A percentile compares a stretch with the other conserved stretches of the same genome.
Evolutionary conservation across 2,888 invertebrate genomes (phyloP).

Genomic region (Rhopalosiphum nymphaeae): DNA sequence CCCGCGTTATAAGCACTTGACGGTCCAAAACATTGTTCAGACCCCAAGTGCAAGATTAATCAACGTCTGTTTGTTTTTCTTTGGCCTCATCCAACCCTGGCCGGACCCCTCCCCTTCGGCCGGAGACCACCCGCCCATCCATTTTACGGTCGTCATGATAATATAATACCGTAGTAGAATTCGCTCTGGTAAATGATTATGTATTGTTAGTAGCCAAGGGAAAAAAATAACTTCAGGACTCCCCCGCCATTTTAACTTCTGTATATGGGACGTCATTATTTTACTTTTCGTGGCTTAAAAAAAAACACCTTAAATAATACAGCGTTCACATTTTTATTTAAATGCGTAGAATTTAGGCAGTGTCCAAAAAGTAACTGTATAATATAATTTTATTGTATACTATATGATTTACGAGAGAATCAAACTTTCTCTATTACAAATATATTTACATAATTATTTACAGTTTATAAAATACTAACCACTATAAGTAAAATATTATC

Average conservation of each 20-base stretch:
- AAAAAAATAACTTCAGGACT: conserved; percentile 46
- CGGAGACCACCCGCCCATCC: conserved; percentile 13
- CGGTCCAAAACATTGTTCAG: conserved; percentile 58
- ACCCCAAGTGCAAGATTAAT: conserved; percentile 63
- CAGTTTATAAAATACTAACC: background rate
- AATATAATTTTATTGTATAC: background rate
- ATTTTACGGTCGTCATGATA: conserved; percentile 42
- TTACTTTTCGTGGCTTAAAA: conserved; percentile 41
- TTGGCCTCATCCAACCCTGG: conserved; percentile 5
- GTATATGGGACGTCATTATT: conserved; percentile 44
- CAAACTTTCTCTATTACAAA: background rate
- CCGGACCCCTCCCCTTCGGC: background rate
- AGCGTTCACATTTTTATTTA: conserved; percentile 33
- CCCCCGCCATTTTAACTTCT: conserved; percentile 45
- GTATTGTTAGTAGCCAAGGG: conserved; percentile 54
- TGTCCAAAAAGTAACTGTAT: background rate
- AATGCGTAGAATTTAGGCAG: background rate
- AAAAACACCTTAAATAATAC: conserved; percentile 30
- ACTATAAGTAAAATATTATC: background rate
- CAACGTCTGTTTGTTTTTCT: conserved; percentile 65
- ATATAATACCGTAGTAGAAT: conserved; percentile 37
- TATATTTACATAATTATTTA: background rate
- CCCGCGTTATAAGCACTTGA: conserved; percentile 62
- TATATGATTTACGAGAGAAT: background rate
- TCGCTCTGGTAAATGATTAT: conserved; percentile 58